Percentiles rank a stretch among this genome's conserved stretches.
Conservation (phyloP, 2,113 vertebrate genomes). For the Gobiocypris rarus region DNA sequence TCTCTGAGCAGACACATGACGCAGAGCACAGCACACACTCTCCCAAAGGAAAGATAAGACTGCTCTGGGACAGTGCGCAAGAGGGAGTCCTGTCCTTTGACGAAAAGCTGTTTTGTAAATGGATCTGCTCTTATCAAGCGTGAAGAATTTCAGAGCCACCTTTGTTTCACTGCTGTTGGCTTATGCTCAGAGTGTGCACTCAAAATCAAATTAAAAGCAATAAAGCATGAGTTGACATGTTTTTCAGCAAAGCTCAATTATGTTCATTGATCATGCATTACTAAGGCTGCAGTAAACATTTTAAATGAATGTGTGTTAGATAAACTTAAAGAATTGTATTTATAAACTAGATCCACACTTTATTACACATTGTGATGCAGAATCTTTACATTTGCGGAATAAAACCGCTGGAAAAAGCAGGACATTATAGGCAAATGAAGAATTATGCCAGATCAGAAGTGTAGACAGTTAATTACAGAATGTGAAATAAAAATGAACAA, state of each 20-base stretch:
- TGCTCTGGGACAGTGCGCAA: constrained; percentile 41
- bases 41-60: constrained; percentile 49
- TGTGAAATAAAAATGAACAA: background rate
- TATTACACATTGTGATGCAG: background rate
- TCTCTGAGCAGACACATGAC: constrained; percentile 45
- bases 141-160: constrained; percentile 58
- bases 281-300: background rate
- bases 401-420: background rate
- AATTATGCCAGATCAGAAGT: background rate
- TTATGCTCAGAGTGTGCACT: constrained; percentile 41
- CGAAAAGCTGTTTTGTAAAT: constrained; percentile 56
- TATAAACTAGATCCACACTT: background rate
- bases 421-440: background rate
- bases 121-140: constrained; percentile 60
- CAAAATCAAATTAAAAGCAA: constrained; percentile 44
- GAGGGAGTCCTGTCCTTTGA: constrained; percentile 42
- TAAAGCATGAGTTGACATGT: constrained; percentile 38
- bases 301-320: background rate
- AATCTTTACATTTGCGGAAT: background rate
- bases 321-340: background rate
- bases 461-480: background rate
- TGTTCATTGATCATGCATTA: constrained; percentile 7
- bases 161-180: constrained; percentile 44
- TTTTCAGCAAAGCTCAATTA: constrained; percentile 15
- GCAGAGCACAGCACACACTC: constrained; percentile 47